Base-by-base conservation (phyloP, 2,888 invertebrate species). In the Amitus sp. region DNA sequence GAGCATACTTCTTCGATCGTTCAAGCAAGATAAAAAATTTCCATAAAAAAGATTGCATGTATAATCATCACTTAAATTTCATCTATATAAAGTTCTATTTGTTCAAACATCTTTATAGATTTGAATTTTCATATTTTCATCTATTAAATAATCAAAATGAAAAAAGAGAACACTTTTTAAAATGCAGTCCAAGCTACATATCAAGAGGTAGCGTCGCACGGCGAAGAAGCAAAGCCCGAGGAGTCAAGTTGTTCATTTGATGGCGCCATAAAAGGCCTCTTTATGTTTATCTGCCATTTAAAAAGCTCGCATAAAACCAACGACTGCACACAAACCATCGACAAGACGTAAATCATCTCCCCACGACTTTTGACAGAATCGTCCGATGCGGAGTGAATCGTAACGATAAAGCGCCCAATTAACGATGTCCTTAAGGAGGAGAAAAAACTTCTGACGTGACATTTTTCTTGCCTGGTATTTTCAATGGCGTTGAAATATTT, bases 191-290 rank as follows among this genome's bases (percentile, higher is more conserved):
- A 23, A 23, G 23, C 7, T 23, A 23, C 23, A 23, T 23, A 23
- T 23, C 7, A 23, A 23, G 23, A 3, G 7, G 7, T 3, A 23
- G 23, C 23, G 4, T 5, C n/a, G n/a, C n/a, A 23, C 23, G 3
- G 23, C 7, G 62, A 69, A 67, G 67, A 67, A 66, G 70, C 66
- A 69, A 70, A 69, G 73, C 74, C 71, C 79, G 76, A 82, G 80
- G 78, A 82, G 82, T 81, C 80, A 80, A 82, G 82, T 81, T 81
- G 81, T 82, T 82, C 82, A 82, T 82, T 82, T 82, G 81, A 82
- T 82, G 80, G 80, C 75, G 76, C 78, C 78, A 76, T 82, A 82
- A 82, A 82, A 82, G 80, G 77, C 80, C 82, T 82, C 80, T 81
- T 82, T 80, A 81, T 78, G 80, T 80, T 80, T 79, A 82, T 82